Conservation (phyloP, 2,797 vertebrate genomes). For the Buceros bicornis region DNA sequence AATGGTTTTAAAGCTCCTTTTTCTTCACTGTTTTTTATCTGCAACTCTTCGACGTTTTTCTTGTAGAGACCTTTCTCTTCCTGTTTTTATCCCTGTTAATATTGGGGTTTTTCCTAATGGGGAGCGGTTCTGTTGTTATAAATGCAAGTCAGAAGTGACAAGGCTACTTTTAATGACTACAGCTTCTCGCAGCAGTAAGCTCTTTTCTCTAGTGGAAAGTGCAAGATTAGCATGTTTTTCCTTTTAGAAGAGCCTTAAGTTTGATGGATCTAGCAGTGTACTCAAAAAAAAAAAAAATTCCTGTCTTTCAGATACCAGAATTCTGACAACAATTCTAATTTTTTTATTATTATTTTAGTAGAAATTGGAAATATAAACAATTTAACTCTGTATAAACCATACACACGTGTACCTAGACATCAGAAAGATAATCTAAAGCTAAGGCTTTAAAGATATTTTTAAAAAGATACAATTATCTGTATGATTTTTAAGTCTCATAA, state of each 20-base stretch:
- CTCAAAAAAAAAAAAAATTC: neutral
- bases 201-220: neutral
- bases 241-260: neutral
- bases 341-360: neutral
- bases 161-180: neutral
- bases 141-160: neutral
- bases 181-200: neutral
- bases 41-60: neutral
- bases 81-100: conserved; percentile 4
- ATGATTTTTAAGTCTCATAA: conserved; percentile 70
- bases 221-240: neutral
- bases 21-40: neutral
- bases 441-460: conserved; percentile 36
- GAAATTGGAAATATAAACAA: neutral
- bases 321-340: neutral
- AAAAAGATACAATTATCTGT: conserved; percentile 68
- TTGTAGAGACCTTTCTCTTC: neutral
- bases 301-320: neutral
- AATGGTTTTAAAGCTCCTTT: neutral
- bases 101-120: neutral
- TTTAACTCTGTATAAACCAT: conserved; percentile 26
- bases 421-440: conserved; percentile 46
- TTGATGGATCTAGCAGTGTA: neutral
- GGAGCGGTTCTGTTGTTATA: neutral
- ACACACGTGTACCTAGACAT: neutral